phyloP scores from a whole-genome alignment of 2,888 invertebrate genomes.

The Tortrix viridana region DNA sequence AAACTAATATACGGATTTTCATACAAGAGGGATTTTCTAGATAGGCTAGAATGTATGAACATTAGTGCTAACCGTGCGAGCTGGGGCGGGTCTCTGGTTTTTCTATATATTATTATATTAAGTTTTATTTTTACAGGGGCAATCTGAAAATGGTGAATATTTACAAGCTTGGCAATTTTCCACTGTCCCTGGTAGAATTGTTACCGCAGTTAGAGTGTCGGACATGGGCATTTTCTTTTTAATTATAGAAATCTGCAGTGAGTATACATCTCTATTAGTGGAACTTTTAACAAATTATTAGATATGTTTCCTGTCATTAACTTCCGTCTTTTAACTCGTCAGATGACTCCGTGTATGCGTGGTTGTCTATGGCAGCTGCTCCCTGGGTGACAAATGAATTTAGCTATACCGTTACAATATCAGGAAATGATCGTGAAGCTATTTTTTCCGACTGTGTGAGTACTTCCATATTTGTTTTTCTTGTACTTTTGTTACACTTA shows the following conservation, averaged over 20 bases:
- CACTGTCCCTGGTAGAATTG: conserved; percentile 69
- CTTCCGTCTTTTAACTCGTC: conserved; percentile 41
- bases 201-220: conserved; percentile 71
- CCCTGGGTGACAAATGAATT: conserved; percentile 73
- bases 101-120: background rate
- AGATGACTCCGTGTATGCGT: conserved; percentile 66
- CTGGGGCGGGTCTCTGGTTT: background rate
- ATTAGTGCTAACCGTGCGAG: too few species aligned
- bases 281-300: background rate
- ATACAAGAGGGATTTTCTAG: too few species aligned
- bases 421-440: conserved; percentile 78
- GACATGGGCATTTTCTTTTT: conserved; percentile 80
- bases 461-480: conserved; percentile 29
- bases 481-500: background rate
- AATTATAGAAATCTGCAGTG: conserved; percentile 72
- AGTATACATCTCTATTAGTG: conserved; percentile 44
- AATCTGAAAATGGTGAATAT: conserved; percentile 74
- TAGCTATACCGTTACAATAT: conserved; percentile 72
- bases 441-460: conserved; percentile 78
- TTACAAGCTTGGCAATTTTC: conserved; percentile 78
- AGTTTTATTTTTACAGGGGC: conserved; percentile 58
- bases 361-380: conserved; percentile 75
- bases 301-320: too few species aligned
- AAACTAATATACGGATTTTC: too few species aligned
- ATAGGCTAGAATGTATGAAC: too few species aligned